These are phyloP conservation scores for Sebastes vulpes DNA, from an alignment of 2,797 vertebrate species.

Conservation along the genomic window DNA sequence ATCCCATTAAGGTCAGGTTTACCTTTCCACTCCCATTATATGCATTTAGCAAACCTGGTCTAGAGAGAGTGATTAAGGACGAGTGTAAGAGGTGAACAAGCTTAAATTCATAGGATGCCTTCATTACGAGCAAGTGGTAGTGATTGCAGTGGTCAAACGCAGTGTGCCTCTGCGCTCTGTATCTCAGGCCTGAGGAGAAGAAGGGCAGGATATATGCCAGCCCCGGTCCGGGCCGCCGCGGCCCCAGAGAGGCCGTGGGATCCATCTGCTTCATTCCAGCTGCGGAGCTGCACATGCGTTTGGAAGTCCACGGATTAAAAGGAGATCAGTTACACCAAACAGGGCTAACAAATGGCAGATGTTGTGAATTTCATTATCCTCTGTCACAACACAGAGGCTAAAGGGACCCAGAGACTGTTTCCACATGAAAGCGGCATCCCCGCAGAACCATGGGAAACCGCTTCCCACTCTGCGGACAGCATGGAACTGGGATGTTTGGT, in stretches of 20 bases:
- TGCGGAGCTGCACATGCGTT: constrained; percentile 51
- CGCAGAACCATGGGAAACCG: constrained; percentile 72
- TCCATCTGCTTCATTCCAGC: constrained; percentile 73
- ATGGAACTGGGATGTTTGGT: constrained; percentile 65
- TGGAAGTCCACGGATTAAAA: constrained; percentile 77
- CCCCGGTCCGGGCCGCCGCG: not conserved
- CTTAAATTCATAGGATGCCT: not conserved
- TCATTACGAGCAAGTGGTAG: constrained; percentile 2
- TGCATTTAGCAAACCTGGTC: not conserved
- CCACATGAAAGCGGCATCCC: constrained; percentile 79
- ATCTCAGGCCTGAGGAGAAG: not conserved
- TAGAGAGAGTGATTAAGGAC: not conserved
- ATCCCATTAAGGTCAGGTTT: not conserved
- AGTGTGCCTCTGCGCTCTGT: not conserved
- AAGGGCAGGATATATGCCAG: constrained; percentile 10
- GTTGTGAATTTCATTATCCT: constrained; percentile 82
- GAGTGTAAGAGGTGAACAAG: not conserved
- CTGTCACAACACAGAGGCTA: constrained; percentile 77
- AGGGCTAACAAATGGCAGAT: constrained; percentile 84
- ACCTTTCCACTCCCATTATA: not conserved
- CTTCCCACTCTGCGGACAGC: constrained; percentile 54
- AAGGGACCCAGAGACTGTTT: constrained; percentile 72
- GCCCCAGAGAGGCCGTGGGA: constrained; percentile 62
- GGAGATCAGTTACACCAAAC: constrained; percentile 80
- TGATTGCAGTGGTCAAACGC: constrained; percentile 3